Evolutionary conservation across 2,113 vertebrate species (phyloP), one percentile per base, ranked within the genome.

Genomic region (Poeciliopsis occidentalis): DNA sequence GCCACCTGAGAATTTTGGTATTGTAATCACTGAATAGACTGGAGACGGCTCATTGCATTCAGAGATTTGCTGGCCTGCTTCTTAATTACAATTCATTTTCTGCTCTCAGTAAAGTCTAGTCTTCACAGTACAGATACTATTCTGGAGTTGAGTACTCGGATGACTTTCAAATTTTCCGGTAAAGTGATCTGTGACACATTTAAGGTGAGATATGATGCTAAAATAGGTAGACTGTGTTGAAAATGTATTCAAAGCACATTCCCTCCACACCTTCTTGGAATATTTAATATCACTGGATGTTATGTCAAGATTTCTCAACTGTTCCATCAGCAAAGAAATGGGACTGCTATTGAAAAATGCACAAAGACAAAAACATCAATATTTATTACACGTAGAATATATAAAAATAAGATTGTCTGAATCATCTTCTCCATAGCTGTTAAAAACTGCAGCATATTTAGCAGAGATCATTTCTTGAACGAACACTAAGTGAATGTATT

Each of bases 1-100:
- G 39, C 77, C 79, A 80, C 76, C 60, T 75, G 79, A 82, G 63
- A 60, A 61, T 77, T 47, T 57, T 67, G 64, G 67, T 64, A 73
- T 67, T 73, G 64, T 74, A 84, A 77, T 32, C 69, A 73, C 67
- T 71, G 64, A 84, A 67, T 34, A 54, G 60, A 80, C 70, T 44
- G 27, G 64, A 78, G 62, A 67, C 71, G 57, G 30, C 85, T 82
- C 71, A 67, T 75, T 73, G 60, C 27, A 62, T 41, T 78, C 64
- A 71, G 31, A 80, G 32, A 73, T 69, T 64, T 85, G 75, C 63
- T 77, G 72, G 74, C 32, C 47, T 37, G 67, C 62, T 65, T 71
- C 71, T 82, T 75, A 66, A 82, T 75, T 71, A 77, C 7, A 64
- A 51, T 64, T 67, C 51, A 70, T 12, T 44, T 69, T 80, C 64